Conservation (phyloP, 2,888 invertebrate species). For the Helicoverpa assulta region DNA sequence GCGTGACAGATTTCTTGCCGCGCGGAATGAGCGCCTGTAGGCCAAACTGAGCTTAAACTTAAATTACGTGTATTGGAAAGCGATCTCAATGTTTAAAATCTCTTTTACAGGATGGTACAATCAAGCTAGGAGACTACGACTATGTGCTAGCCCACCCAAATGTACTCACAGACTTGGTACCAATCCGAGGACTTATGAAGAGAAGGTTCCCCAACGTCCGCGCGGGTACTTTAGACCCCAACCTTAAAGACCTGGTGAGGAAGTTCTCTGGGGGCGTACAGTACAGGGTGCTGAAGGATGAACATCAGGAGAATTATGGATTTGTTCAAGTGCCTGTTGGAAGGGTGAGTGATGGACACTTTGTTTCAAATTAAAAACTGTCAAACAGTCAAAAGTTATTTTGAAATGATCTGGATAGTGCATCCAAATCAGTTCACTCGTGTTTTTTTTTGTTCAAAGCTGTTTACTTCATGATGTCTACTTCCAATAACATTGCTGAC, state of each 20-base stretch:
- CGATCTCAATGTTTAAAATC: background rate
- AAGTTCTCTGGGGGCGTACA: slow-evolving; percentile 93
- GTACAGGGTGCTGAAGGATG: slow-evolving; percentile 92
- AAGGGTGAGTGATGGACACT: slow-evolving; percentile 86
- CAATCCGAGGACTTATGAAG: slow-evolving; percentile 94
- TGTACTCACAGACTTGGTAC: slow-evolving; percentile 94
- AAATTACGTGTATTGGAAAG: background rate
- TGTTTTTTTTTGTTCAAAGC: too few species aligned
- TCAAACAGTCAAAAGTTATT: too few species aligned
- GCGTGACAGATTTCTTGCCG: too few species aligned
- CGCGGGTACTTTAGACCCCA: slow-evolving; percentile 92
- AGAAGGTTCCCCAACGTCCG: slow-evolving; percentile 93
- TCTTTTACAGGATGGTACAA: slow-evolving; percentile 90
- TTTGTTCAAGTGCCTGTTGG: slow-evolving; percentile 92
- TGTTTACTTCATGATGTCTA: too few species aligned
- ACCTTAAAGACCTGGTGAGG: slow-evolving; percentile 91
- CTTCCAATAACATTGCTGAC: too few species aligned
- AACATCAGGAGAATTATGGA: slow-evolving; percentile 93
- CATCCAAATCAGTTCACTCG: too few species aligned
- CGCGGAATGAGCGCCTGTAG: too few species aligned
- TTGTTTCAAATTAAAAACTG: too few species aligned
- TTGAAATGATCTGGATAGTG: too few species aligned
- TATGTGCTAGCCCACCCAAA: slow-evolving; percentile 94
- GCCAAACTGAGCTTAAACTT: too few species aligned
- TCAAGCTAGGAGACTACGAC: slow-evolving; percentile 93